Evolutionary conservation across 2,113 vertebrate genomes (phyloP), one percentile per base, ranked within the genome.

Genomic region (Xiphias gladius): DNA sequence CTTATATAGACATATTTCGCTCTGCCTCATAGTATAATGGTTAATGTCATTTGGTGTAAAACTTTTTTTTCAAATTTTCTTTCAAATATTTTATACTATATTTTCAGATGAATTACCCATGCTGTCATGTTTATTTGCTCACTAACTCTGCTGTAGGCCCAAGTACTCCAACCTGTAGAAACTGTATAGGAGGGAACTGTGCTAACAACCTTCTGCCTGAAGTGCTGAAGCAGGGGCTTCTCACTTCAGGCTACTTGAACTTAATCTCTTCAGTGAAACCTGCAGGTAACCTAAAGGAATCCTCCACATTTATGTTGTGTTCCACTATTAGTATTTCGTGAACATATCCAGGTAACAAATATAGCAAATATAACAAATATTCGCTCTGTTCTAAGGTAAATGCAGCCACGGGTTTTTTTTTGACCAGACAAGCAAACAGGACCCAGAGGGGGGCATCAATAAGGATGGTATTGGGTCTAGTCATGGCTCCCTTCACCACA

Each of bases 161-260:
- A 7, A 77, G 1, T 2, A 62, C 48, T 20, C 77, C 89, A 14
- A 94, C 94, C 28, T 94, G 93, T 58, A 89, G 81, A 72, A 91
- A 78, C 83, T 94, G 93, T 46, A 59, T 0, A 14, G 87, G 46
- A 20, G 77, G 11, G 0, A 62, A 80, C 0, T 94, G 94, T 63
- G 30, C 10, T 0, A 19, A 92, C 85, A 93, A 94, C 89, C 39
- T 94, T 20, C 84, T 94, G 69, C 82, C 92, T 35, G 75, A 85
- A 0, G 7, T 94, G 24, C 37, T 89, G 46, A 35, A 87, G 24
- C 66, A 80, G 30, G n/a, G n/a, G n/a, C n/a, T n/a, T n/a, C n/a
- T n/a, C 70, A 94, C 94, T 4, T 91, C 93, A 22, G 92, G 93
- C 19, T 94, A 94, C 76, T 94, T 92, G 41, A 84, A n/a, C 61